These are phyloP conservation scores for Palythoa grandiflora DNA, from an alignment of 92 coral and sea anemone genomes.

Conservation along the genomic window DNA sequence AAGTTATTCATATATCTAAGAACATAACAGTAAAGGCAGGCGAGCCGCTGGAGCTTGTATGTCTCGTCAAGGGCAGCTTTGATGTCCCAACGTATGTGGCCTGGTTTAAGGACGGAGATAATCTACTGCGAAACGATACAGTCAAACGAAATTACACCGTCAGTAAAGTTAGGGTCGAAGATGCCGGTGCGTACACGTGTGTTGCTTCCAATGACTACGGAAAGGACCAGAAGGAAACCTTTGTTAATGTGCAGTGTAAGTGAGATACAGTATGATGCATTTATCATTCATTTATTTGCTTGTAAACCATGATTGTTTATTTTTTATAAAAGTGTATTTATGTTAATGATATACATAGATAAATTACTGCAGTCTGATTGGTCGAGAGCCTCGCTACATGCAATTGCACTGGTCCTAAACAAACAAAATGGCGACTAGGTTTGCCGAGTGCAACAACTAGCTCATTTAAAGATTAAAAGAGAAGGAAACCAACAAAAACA, in stretches of 20 bases:
- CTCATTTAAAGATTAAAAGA: no score
- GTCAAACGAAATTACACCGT: conserved; percentile 62
- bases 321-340: no score
- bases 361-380: no score
- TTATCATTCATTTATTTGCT: no score
- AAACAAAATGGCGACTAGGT: no score
- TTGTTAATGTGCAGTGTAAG: conserved; percentile 74
- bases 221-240: conserved; percentile 54
- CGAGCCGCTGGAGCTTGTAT: conserved; percentile 40
- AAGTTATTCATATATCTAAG: conserved; percentile 54
- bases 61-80: conserved; percentile 57
- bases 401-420: no score
- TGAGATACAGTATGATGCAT: neutral
- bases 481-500: no score
- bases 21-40: conserved; percentile 64
- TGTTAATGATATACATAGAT: no score
- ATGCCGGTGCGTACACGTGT: conserved; percentile 80
- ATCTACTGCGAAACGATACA: conserved; percentile 48
- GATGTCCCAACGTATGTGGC: conserved; percentile 58
- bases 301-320: no score
- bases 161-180: conserved; percentile 42
- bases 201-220: conserved; percentile 78
- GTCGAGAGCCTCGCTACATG: no score
- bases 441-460: no score
- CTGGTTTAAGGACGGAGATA: conserved; percentile 50